A percentile compares a stretch with the other conserved stretches of the same genome.
phyloP scores from a whole-genome alignment of 2,888 invertebrate genomes.

The Drosophila koepferae region DNA sequence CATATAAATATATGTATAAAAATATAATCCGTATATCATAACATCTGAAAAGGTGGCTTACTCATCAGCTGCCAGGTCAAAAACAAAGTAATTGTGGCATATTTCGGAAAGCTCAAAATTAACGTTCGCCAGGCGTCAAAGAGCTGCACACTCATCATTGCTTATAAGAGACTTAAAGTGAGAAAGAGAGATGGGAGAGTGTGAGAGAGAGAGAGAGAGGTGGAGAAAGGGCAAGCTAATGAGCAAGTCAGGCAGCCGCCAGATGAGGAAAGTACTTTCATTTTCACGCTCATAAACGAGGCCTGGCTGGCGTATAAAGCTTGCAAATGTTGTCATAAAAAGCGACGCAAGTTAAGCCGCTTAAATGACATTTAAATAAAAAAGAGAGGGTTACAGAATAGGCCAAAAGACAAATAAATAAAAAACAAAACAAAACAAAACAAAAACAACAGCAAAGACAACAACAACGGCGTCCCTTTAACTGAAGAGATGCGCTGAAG shows the following conservation, averaged over 20 bases:
- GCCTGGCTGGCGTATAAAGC: slow-evolving; percentile 51
- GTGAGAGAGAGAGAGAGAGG: neutral
- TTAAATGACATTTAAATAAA: slow-evolving; percentile 79
- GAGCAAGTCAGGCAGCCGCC: slow-evolving; percentile 25
- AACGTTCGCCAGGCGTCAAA: slow-evolving; percentile 54
- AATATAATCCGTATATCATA: slow-evolving; percentile 4
- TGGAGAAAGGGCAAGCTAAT: slow-evolving; percentile 17
- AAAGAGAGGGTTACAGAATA: slow-evolving; percentile 51
- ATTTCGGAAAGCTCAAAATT: slow-evolving; percentile 62
- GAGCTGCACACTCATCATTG: slow-evolving; percentile 63
- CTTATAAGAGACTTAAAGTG: slow-evolving; percentile 13
- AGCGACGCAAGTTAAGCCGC: slow-evolving; percentile 68
- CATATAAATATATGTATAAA: neutral
- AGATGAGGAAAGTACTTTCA: slow-evolving; percentile 75
- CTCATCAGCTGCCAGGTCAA: slow-evolving; percentile 42
- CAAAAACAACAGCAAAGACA: neutral
- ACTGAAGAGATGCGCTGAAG: slow-evolving; percentile 38
- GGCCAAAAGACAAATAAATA: slow-evolving; percentile 57
- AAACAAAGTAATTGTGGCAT: slow-evolving; percentile 60
- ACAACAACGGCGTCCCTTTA: slow-evolving; percentile 57
- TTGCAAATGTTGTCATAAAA: slow-evolving; percentile 67
- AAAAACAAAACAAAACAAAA: slow-evolving; percentile 5
- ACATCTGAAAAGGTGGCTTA: slow-evolving; percentile 36
- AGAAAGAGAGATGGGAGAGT: neutral
- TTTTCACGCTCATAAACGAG: slow-evolving; percentile 74